Base-by-base conservation (phyloP, 35 echinoderm and acorn worm genomes). In the Ophiothrix spiculata region DNA sequence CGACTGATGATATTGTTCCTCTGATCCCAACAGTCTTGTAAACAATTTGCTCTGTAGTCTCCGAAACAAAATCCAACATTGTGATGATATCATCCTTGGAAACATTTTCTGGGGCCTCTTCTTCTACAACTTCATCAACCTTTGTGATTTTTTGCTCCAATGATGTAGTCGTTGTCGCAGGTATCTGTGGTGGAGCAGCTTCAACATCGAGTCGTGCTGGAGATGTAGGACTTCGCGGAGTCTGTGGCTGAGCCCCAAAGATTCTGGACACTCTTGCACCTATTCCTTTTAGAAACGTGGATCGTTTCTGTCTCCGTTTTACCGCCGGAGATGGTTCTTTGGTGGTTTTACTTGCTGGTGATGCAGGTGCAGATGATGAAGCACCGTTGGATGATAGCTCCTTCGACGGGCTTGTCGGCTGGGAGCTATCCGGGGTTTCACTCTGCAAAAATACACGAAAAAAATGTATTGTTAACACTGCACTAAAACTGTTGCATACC, bases 21-120 rank as follows among this genome's bases (percentile, higher is more conserved):
- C 34, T 28, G 6, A 39, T 78, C 3, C 25, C 76, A 34, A 78
- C 76, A 36, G 3, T 4, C 21, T 39, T 36, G 25, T 69, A 69
- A 6, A 69, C 60, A 69, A 25, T 28, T 15, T 15, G 60, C 29
- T 69, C 60, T 69, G 60, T 69, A 28, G 60, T 69, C 60, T 69
- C 60, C 3, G 60, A 69, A 69, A 69, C 60, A 69, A 69, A 69
- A n/a, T 69, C 60, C 29, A 69, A 69, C 60, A 69, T 69, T 69
- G 17, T 69, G 60, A 69, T 69, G 14, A 74, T 63, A 25, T 69
- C 60, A 25, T 69, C 60, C 60, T 69, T 69, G 31, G 60, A 25
- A 25, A 69, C 60, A 10, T 25, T 28, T 25, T 69, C 60, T 2
- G 60, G 60, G 25, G 54, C 54, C 12, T 56, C 80, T 1, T 81